phyloP scores from a whole-genome alignment of 2,888 invertebrate species.

The Colletes collaris region DNA sequence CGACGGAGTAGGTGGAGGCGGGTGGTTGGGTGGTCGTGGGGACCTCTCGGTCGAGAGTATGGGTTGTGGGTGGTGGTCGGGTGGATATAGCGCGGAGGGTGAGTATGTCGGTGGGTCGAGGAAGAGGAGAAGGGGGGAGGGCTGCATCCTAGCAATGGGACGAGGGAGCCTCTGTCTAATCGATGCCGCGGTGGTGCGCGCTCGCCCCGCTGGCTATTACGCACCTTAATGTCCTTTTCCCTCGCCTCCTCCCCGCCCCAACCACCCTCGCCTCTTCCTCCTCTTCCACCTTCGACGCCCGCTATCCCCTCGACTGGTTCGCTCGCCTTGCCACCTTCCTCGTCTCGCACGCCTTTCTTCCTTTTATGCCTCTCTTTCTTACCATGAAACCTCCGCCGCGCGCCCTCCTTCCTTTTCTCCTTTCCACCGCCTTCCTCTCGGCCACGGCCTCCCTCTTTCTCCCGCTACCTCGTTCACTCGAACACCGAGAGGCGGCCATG shows the following conservation, averaged over 20 bases:
- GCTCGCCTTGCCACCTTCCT: conserved; percentile 46
- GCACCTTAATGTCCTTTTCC: conserved; percentile 83
- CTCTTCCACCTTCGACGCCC: conserved; percentile 67
- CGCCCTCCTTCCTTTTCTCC: conserved; percentile 21
- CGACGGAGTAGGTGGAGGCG: conserved; percentile 76
- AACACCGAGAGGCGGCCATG: conserved; percentile 81
- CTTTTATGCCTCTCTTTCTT: conserved; percentile 40
- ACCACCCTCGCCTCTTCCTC: conserved; percentile 66
- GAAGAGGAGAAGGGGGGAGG: conserved; percentile 66
- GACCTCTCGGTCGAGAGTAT: conserved; percentile 66
- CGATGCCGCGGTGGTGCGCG: conserved; percentile 83
- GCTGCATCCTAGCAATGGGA: conserved; percentile 77
- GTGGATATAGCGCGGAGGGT: conserved; percentile 61
- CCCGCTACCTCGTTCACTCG: conserved; percentile 62
- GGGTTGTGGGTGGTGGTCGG: conserved; percentile 63
- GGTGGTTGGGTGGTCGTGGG: conserved; percentile 67
- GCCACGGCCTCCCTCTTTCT: conserved; percentile 46
- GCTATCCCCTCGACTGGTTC: conserved; percentile 48
- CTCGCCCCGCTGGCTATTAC: conserved; percentile 83
- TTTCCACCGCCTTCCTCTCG: conserved; percentile 52
- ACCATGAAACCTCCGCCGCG: conserved; percentile 9
- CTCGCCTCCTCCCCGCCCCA: conserved; percentile 63
- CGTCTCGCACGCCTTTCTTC: conserved; percentile 52
- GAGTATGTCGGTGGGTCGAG: conserved; percentile 61
- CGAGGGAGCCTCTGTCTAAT: conserved; percentile 82